Base-by-base conservation (phyloP, 2,888 invertebrate species). In the Dasypogon diadema region DNA sequence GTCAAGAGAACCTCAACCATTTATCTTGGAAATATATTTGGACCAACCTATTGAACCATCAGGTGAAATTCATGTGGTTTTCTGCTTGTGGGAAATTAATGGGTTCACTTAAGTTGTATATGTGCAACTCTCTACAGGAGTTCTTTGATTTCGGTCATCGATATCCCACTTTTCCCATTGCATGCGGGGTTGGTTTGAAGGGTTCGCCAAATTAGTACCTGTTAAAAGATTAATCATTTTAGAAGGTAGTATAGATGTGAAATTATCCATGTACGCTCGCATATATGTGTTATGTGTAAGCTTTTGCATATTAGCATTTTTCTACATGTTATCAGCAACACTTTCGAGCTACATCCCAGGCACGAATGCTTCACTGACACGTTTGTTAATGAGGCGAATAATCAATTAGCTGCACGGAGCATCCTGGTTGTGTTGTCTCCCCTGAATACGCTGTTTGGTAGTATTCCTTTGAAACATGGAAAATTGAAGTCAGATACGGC, bases 41-140 rank as follows among this genome's bases (percentile, higher is more conserved):
- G 6, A n/a, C 6, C 14, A 24, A 22, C 46, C 42, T 65, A 65
- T 65, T 65, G 46, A 65, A 46, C 65, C 46, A 65, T 65, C 65
- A 65, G 65, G 65, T 48, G 65, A 16, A 65, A 65, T 65, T 65
- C 21, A 46, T 65, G 46, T 46, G 24, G 65, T 37, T 6, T 65
- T 16, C 65, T 65, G 16, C 46, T 48, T 65, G 5, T 21, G 46
- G 22, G 14, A 21, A 65, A 48, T 65, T 65, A 48, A 65, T 65
- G 65, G 48, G 12, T 21, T 65, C 60, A 12, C n/a, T 12, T 42
- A 12, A n/a, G 12, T 42, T 42, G 12, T 42, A 42, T 12, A 42
- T 30, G 30, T 30, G 30, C 42, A 42, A 42, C 42, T 12, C 42
- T 42, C 2, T 6, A 12, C n/a, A 12, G 8, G 42, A n/a, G 42